Evolutionary conservation across 1,140 invertebrate species (phyloP).

Genomic region (Metaphire vulgaris): DNA sequence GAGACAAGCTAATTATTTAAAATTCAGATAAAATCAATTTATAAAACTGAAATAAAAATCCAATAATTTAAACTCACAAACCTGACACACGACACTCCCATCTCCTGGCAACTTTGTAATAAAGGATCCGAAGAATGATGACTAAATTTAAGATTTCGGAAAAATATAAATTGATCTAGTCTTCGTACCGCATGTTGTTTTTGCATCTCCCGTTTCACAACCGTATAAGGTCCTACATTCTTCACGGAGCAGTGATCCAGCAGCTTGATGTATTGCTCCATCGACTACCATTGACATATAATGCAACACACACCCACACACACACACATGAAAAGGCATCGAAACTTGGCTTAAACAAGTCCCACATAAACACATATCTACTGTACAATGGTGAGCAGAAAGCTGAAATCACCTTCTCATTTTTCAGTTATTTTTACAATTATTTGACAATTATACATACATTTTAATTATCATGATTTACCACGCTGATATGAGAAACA

Average conservation of each 20-base stretch:
- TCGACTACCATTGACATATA: no score
- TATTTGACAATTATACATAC: no score
- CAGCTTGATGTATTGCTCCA: constrained; percentile 20
- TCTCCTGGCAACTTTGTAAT: background rate
- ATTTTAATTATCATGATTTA: no score
- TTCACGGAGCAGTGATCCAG: constrained; percentile 7
- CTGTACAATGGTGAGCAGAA: no score
- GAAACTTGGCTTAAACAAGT: no score
- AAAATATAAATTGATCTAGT: background rate
- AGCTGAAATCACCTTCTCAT: no score
- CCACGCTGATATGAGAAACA: no score
- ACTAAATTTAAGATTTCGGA: background rate
- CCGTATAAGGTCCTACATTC: constrained; percentile 15
- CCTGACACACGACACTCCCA: background rate
- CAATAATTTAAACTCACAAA: background rate
- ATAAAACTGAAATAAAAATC: background rate
- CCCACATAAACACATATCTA: no score
- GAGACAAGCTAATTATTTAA: background rate
- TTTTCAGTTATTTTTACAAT: no score
- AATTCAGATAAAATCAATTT: background rate
- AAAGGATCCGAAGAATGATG: background rate
- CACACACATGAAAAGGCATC: no score
- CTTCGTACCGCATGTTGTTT: constrained; percentile 11
- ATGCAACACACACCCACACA: no score
- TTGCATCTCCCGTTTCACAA: constrained; percentile 5